Base-by-base conservation (phyloP, 2,797 vertebrate genomes). In the Enteromius anoplus region DNA sequence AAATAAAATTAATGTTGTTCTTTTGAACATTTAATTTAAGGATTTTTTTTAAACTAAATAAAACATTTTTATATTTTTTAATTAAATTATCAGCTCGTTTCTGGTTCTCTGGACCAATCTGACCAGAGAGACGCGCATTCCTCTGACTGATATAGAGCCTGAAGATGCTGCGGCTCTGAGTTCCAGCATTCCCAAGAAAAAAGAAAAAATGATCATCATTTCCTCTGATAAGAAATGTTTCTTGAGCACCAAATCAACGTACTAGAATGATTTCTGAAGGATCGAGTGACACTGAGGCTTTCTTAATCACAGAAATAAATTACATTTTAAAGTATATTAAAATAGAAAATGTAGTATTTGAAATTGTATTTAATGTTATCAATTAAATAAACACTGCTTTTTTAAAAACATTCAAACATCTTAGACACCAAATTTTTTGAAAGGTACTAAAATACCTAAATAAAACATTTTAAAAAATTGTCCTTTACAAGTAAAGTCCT, bases 131-230 rank as follows among this genome's bases (percentile, higher is more conserved):
- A 83, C 78, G 90, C 86, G 91, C 90, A 91, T 93, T 92, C 89
- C 90, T 92, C 89, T 86, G 87, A 88, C 90, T 89, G 88, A 88
- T 87, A 86, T 62, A 84, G 62, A 64, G 75, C 51, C 72, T 83
- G 47, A 68, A 93, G 91, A 93, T 62, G 89, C 89, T 75, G 83
- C 88, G 37, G 15, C 72, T 91, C 91, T 92, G 90, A 90, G 89
- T 91, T 88, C 88, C 80, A 62, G 80, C 32, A 49, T 37, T 37
- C 37, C 37, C 37, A 6, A 7, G 37, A 37, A 37, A 37, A 37
- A 37, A 37, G 6, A 17, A 19, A 51, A 51, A 2, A 53, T 19
- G 7, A 45, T 26, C 11, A 47, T 0, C 0, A 26, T 49, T 49
- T 5, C 42, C 69, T 49, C 69, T 8, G 26, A 47, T 10, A 26